Evolutionary conservation across 2,888 invertebrate species (phyloP).

Genomic region (Drosophila nr. fundita): DNA sequence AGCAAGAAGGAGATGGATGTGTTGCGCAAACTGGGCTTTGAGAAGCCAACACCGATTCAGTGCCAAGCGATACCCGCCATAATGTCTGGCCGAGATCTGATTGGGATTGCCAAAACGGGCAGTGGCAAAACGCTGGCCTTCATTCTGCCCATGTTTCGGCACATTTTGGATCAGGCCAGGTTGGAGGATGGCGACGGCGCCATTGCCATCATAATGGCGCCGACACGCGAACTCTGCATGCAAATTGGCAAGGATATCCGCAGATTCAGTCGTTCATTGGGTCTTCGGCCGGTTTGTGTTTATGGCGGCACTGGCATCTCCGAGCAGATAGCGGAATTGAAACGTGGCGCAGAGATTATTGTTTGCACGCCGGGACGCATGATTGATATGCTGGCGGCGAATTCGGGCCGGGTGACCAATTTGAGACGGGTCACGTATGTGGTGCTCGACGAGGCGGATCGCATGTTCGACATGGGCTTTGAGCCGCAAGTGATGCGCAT

Average conservation of each 20-base stretch:
- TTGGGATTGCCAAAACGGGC: slow-evolving; percentile 99
- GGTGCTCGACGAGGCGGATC: slow-evolving; percentile 99
- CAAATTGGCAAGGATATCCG: slow-evolving; percentile 99
- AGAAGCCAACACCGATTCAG: slow-evolving; percentile 99
- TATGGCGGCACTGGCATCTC: slow-evolving; percentile 99
- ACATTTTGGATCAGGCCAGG: slow-evolving; percentile 96
- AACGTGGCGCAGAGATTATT: slow-evolving; percentile 98
- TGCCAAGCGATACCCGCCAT: slow-evolving; percentile 98
- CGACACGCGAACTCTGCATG: slow-evolving; percentile 99
- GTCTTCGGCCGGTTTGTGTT: slow-evolving; percentile 96
- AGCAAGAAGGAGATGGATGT: slow-evolving; percentile 97
- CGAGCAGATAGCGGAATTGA: slow-evolving; percentile 96
- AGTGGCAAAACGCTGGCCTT: slow-evolving; percentile 99
- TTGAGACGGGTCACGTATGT: slow-evolving; percentile 98
- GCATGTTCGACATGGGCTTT: slow-evolving; percentile 99
- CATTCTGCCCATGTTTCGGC: slow-evolving; percentile 97
- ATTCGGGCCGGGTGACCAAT: slow-evolving; percentile 98
- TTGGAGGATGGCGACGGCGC: slow-evolving; percentile 99
- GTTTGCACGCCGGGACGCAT: slow-evolving; percentile 99
- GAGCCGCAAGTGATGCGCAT: slow-evolving; percentile 94
- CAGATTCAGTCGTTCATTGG: slow-evolving; percentile 95
- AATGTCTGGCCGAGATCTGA: slow-evolving; percentile 98
- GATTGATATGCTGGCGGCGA: slow-evolving; percentile 99
- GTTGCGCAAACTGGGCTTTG: slow-evolving; percentile 94
- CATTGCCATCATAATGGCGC: slow-evolving; percentile 98